phyloP scores from a whole-genome alignment of 1,140 invertebrate species.

The Cherax destructor region DNA sequence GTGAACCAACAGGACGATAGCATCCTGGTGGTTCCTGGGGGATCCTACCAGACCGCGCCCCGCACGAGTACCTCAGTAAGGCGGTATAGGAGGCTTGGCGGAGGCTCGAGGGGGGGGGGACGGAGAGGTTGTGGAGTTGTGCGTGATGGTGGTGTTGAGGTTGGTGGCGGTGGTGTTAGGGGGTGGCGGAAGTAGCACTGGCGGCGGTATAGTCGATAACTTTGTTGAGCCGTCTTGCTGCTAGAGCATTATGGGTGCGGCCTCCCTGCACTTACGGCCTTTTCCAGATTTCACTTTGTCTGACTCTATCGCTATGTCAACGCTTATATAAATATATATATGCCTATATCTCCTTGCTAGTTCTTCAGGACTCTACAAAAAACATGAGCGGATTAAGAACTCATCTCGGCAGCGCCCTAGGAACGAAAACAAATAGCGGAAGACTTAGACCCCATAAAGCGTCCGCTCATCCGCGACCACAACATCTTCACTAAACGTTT shows the following conservation, averaged over 20 bases:
- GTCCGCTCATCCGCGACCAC: not conserved
- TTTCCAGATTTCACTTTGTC: not conserved
- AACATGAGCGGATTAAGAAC: not conserved
- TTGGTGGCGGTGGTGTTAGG: not conserved
- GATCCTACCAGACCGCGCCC: slow-evolving; percentile 41
- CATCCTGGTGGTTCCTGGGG: slow-evolving; percentile 45
- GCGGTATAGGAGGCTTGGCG: slow-evolving; percentile 10
- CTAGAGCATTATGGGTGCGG: slow-evolving; percentile 5
- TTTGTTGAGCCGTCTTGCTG: not conserved
- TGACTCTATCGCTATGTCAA: too few species aligned
- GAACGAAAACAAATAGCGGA: not conserved
- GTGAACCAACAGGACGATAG: slow-evolving; percentile 70
- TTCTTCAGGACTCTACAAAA: too few species aligned
- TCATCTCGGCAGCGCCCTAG: not conserved
- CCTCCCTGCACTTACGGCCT: not conserved
- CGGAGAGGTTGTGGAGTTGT: not conserved
- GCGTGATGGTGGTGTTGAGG: slow-evolving; percentile 1
- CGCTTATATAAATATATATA: too few species aligned
- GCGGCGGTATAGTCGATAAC: slow-evolving; percentile 11
- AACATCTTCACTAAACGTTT: not conserved
- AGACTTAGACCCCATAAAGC: not conserved
- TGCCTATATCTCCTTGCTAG: too few species aligned
- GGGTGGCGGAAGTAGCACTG: not conserved
- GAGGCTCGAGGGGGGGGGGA: slow-evolving; percentile 8
- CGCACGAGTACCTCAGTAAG: not conserved